Evolutionary conservation across 2,113 vertebrate species (phyloP).

Genomic region (Chionomys nivalis): DNA sequence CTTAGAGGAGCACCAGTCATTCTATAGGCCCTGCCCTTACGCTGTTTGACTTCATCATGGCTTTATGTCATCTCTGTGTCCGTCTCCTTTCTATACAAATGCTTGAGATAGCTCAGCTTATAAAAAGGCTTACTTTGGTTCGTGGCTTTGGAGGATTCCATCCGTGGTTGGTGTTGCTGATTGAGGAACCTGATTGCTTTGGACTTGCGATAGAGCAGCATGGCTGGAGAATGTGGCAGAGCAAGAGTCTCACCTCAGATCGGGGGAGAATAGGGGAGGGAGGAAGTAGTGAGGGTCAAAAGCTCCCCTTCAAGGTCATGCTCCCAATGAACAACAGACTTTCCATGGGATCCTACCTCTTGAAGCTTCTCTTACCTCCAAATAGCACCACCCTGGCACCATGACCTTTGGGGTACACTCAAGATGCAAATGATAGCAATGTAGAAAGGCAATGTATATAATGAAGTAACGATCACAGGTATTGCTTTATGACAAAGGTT

Average conservation of each 20-base stretch:
- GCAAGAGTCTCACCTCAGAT: not conserved
- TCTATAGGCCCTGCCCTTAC: not conserved
- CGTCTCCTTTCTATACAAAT: not conserved
- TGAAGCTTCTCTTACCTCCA: not conserved
- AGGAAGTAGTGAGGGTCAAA: not conserved
- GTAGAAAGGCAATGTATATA: not conserved
- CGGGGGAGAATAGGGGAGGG: not conserved
- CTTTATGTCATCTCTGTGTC: not conserved
- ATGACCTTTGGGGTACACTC: not conserved
- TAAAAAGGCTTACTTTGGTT: not conserved
- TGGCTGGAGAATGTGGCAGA: not conserved
- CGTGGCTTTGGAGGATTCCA: not conserved
- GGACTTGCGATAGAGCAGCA: not conserved
- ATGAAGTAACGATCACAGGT: not conserved
- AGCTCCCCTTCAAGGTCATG: not conserved
- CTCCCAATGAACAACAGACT: not conserved
- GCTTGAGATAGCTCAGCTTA: not conserved
- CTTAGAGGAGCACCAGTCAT: not conserved
- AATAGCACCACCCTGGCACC: not conserved
- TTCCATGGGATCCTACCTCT: accelerated
- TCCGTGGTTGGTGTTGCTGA: not conserved
- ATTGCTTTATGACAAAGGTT: not conserved
- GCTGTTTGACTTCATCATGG: not conserved
- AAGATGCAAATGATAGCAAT: not conserved
- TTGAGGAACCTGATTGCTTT: not conserved